Evolutionary conservation across 2,113 vertebrate species (phyloP).

Genomic region (Cyphomyrus plagiostoma): DNA sequence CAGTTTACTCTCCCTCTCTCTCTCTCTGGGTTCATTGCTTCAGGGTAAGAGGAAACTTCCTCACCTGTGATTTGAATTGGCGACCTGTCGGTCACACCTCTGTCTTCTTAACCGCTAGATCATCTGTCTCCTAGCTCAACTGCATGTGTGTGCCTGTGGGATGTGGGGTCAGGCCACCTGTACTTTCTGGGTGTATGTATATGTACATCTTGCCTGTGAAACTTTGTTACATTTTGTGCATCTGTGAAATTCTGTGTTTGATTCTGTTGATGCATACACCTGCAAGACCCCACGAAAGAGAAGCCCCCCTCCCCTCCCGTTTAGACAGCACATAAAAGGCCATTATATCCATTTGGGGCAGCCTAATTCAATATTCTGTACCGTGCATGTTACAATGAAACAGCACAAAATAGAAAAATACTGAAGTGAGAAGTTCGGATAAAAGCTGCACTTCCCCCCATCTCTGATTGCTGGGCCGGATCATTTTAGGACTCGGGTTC

Average conservation of each 20-base stretch:
- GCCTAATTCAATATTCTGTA: conserved; percentile 46
- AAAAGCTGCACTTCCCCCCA: too few relatives aligned
- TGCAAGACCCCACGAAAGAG: not conserved
- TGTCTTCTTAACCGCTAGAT: not conserved
- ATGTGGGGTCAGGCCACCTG: not conserved
- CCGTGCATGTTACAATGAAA: conserved; percentile 38
- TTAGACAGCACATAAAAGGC: conserved; percentile 55
- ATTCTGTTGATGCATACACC: not conserved
- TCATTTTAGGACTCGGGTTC: not conserved
- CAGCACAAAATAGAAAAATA: not conserved
- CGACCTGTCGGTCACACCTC: not conserved
- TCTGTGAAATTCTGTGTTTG: not conserved
- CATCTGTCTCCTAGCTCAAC: not conserved
- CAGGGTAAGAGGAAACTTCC: not conserved
- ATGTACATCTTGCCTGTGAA: not conserved
- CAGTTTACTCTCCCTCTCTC: not conserved
- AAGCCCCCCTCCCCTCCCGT: conserved; percentile 28
- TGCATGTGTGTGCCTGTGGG: not conserved
- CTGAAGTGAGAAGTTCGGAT: not conserved
- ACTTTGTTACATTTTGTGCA: not conserved
- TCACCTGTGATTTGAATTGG: not conserved
- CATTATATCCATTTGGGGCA: conserved; percentile 50
- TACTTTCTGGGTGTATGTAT: not conserved
- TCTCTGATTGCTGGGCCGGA: not conserved
- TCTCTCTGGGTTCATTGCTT: not conserved